A percentile compares a stretch with the other conserved stretches of the same genome.
phyloP scores from a whole-genome alignment of 35 echinoderm and acorn worm species.

The Ophiothrix spiculata region DNA sequence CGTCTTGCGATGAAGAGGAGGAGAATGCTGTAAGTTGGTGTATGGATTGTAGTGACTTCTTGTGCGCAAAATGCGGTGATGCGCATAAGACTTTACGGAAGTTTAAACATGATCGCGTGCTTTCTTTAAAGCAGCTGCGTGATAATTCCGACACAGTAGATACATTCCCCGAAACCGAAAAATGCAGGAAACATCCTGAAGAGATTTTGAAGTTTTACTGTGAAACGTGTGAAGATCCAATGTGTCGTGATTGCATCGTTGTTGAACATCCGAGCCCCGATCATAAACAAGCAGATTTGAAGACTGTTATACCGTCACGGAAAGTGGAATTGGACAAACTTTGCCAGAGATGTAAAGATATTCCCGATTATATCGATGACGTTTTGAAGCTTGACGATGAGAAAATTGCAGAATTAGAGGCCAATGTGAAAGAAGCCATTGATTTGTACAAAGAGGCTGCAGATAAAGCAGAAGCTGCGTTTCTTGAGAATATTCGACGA shows the following conservation, averaged over 20 bases:
- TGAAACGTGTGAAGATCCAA: slow-evolving; percentile 11
- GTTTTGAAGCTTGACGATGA: too few species aligned
- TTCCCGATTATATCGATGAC: too few species aligned
- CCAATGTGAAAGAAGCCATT: too few species aligned
- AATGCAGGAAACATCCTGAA: not conserved
- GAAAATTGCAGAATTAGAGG: too few species aligned
- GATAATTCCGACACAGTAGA: not conserved
- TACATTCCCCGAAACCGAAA: not conserved
- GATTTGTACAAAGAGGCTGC: too few species aligned
- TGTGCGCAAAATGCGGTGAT: not conserved
- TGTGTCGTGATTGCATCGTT: not conserved
- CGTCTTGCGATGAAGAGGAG: not conserved
- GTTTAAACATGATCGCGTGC: not conserved
- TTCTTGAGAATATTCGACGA: too few species aligned
- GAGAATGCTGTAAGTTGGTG: not conserved
- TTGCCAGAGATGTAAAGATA: too few species aligned
- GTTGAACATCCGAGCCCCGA: not conserved
- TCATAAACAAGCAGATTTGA: slow-evolving; percentile 4
- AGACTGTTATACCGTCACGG: too few species aligned
- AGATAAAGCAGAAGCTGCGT: too few species aligned
- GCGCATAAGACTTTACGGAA: not conserved
- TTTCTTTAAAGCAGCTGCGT: not conserved
- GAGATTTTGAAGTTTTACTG: not conserved
- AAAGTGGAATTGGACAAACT: too few species aligned
- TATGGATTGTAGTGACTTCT: not conserved